Evolutionary conservation across 2,113 vertebrate species (phyloP).

Genomic region (Mus musculus): GRCm39 chr5:68890501-68891000

Average conservation of each 20-base stretch:
- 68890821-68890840: not conserved
- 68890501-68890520: accelerated
- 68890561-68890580: not conserved
- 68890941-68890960: constrained; percentile 54
- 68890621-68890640: not conserved
- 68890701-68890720: not conserved
- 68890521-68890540: not conserved
- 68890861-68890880: constrained; percentile 27
- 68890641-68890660: no score
- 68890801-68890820: constrained; percentile 44
- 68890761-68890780: constrained; percentile 41
- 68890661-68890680: no score
- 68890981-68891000: constrained; percentile 44
- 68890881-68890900: constrained; percentile 45
- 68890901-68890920: not conserved
- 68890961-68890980: constrained; percentile 52
- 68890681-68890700: no score
- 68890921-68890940: constrained; percentile 58
- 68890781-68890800: constrained; percentile 6
- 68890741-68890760: not conserved
- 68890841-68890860: constrained; percentile 43
- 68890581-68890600: not conserved
- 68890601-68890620: not conserved
- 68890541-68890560: not conserved
- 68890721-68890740: not conserved